These are phyloP conservation scores for Cyprinodon brontotheroides DNA, from an alignment of 2,113 vertebrate species.

Conservation along the genomic window DNA sequence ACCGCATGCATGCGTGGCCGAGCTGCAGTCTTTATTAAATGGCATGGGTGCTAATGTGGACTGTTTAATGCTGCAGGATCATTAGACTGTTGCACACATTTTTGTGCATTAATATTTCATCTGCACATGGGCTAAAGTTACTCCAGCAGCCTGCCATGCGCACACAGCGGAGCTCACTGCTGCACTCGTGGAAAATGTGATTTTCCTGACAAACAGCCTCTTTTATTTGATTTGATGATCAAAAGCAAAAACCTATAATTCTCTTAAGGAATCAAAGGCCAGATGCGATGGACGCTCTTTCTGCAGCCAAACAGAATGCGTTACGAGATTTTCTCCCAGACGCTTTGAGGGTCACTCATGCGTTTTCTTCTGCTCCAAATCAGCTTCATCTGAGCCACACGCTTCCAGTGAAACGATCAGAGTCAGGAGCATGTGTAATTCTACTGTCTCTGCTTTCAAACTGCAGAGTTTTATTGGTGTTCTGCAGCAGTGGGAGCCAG, in stretches of 20 bases:
- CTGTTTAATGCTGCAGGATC: neutral
- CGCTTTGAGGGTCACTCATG: neutral
- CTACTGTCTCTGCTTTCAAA: conserved; percentile 24
- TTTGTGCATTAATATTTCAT: conserved; percentile 21
- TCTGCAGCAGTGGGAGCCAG: conserved; percentile 43
- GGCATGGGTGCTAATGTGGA: neutral
- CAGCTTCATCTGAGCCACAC: conserved; percentile 9
- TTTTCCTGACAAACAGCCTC: neutral
- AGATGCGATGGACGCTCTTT: neutral
- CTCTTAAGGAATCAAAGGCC: neutral
- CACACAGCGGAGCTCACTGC: conserved; percentile 23
- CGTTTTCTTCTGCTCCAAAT: neutral
- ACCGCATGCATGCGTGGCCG: conserved; percentile 34
- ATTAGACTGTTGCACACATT: neutral
- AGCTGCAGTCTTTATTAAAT: conserved; percentile 11
- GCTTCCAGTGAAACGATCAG: neutral
- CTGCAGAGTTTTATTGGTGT: conserved; percentile 53
- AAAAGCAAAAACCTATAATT: neutral
- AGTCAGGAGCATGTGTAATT: conserved; percentile 25
- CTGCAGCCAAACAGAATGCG: neutral
- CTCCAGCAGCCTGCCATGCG: conserved; percentile 31
- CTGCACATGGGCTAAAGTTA: conserved; percentile 50
- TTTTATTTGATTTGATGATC: neutral
- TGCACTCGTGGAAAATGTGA: conserved; percentile 39
- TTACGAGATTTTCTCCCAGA: neutral